Percentiles rank a stretch among this genome's conserved stretches.
Evolutionary conservation across 2,797 vertebrate species (phyloP).

Genomic region (Takifugu rubripes): DNA sequence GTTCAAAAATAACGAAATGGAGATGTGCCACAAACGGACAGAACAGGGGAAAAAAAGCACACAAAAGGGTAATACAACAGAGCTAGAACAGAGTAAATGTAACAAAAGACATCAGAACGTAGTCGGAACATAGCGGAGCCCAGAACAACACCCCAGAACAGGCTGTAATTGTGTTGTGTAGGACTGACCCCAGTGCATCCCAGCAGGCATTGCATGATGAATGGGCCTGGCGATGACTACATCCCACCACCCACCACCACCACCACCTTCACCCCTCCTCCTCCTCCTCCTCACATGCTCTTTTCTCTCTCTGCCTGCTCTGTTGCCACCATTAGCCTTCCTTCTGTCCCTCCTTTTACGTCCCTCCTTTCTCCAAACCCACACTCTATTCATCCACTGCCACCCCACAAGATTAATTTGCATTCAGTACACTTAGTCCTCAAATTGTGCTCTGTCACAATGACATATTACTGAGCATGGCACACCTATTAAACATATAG

Average conservation of each 20-base stretch:
- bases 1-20: slow-evolving; percentile 34
- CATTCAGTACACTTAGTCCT: slow-evolving; percentile 74
- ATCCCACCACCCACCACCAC: slow-evolving; percentile 48
- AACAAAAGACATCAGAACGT: slow-evolving; percentile 67
- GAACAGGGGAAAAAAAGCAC: slow-evolving; percentile 19
- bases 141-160: slow-evolving; percentile 70
- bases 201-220: slow-evolving; percentile 79
- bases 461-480: slow-evolving; percentile 71
- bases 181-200: slow-evolving; percentile 73
- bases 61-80: slow-evolving; percentile 47
- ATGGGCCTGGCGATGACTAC: slow-evolving; percentile 71
- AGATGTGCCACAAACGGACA: slow-evolving; percentile 30
- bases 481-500: slow-evolving; percentile 72
- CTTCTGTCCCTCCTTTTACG: slow-evolving; percentile 64
- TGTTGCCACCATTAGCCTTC: slow-evolving; percentile 67
- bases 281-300: slow-evolving; percentile 56
- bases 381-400: slow-evolving; percentile 72
- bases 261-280: slow-evolving; percentile 1
- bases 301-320: slow-evolving; percentile 61
- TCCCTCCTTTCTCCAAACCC: slow-evolving; percentile 56
- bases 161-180: slow-evolving; percentile 76
- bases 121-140: slow-evolving; percentile 61
- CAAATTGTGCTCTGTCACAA: slow-evolving; percentile 72
- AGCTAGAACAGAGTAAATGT: slow-evolving; percentile 50
- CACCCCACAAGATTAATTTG: slow-evolving; percentile 74